phyloP scores from a whole-genome alignment of 2,797 vertebrate species.

The Hirundo rustica region DNA sequence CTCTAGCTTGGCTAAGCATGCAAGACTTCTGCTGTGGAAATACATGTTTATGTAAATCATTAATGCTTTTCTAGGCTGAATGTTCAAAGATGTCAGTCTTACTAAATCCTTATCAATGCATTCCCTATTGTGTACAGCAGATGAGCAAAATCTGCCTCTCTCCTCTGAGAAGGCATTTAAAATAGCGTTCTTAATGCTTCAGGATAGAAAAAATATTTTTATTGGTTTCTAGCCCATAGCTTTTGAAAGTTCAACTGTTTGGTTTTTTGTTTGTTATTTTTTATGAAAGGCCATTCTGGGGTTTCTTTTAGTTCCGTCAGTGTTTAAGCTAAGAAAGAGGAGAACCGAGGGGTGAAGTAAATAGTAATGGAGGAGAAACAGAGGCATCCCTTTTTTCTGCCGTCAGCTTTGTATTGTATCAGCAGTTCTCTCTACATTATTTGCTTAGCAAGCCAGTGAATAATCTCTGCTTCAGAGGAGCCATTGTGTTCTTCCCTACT shows the following conservation, averaged over 20 bases:
- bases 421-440: fast-evolving
- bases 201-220: slow-evolving; percentile 2
- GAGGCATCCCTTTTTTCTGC: neutral
- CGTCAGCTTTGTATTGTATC: neutral
- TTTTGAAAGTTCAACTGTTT: slow-evolving; percentile 11
- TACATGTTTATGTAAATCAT: neutral
- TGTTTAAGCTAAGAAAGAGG: neutral
- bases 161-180: neutral
- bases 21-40: neutral
- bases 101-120: slow-evolving; percentile 20
- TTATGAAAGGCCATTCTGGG: neutral
- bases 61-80: neutral
- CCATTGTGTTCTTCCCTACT: neutral
- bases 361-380: neutral
- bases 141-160: neutral
- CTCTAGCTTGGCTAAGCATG: neutral
- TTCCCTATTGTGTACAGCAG: neutral
- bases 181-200: neutral
- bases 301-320: neutral
- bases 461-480: neutral
- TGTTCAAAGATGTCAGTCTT: slow-evolving; percentile 19
- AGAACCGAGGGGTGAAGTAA: neutral
- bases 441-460: neutral
- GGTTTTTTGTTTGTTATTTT: neutral
- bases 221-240: neutral